These are phyloP conservation scores for Oscheius sp. DNA, from an alignment of 2,888 invertebrate genomes.

Conservation along the genomic window DNA sequence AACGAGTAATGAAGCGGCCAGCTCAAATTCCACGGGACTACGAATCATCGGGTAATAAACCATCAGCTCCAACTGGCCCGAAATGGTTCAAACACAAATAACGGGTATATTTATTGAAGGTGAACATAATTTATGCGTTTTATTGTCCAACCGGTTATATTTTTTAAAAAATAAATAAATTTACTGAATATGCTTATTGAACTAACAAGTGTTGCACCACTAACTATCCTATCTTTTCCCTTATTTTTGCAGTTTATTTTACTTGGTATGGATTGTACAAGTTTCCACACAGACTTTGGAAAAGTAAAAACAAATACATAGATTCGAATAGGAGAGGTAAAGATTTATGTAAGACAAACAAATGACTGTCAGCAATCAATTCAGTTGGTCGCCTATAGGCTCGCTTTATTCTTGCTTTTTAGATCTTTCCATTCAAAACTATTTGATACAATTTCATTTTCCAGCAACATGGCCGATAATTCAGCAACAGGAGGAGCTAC, in stretches of 20 bases:
- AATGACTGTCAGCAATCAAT: no score
- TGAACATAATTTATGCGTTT: background rate
- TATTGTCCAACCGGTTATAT: background rate
- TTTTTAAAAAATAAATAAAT: background rate
- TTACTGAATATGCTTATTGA: background rate
- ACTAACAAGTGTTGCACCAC: no score
- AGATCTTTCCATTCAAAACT: no score
- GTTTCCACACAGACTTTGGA: no score
- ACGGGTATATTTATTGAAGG: background rate
- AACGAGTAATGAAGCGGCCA: background rate
- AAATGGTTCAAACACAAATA: slow-evolving; percentile 26
- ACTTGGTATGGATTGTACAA: background rate
- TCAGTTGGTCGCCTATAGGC: no score
- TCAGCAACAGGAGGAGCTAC: no score
- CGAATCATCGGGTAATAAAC: background rate
- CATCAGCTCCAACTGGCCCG: slow-evolving; percentile 1
- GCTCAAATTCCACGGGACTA: background rate
- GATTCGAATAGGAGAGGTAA: no score
- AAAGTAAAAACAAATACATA: no score
- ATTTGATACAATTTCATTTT: no score
- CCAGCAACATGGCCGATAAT: no score
- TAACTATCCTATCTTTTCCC: background rate
- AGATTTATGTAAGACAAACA: no score
- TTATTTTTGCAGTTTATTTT: background rate
- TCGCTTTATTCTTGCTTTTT: no score